Evolutionary conservation across 37 sponge, comb jelly and placozoan species (phyloP), one percentile per base, ranked within the genome.

Genomic region (Axinella damicornis): DNA sequence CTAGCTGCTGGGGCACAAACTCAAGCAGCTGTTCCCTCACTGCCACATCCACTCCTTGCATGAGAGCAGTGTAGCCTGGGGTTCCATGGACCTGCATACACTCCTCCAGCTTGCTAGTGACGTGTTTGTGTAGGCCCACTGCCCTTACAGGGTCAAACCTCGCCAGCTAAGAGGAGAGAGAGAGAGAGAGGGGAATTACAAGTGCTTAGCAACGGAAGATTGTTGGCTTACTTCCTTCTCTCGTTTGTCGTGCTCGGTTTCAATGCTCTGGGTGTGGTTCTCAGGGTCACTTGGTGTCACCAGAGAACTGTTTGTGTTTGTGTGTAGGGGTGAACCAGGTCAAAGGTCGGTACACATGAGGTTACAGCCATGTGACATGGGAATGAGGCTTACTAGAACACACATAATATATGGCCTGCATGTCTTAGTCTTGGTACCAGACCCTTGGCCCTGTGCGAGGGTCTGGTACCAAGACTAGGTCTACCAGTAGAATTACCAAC

Each of bases 91-190:
- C 53, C 20, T 30, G 40, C 58, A 73, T 27, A 82, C 91, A 82
- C 72, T 75, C 71, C 39, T 91, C 78, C 75, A 91, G 57, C 73
- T 86, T 84, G 0, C 28, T 17, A 41, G 87, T 63, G 53, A 91
- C 65, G 62, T 64, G 65, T 27, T 77, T 30, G 30, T 86, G 87
- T 25, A 91, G 77, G 32, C 71, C 18, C n/a, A 82, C 38, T 18
- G 66, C 40, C 41, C 78, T 63, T 21, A 91, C 77, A 57, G 91
- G 87, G 64, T 91, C 91, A 75, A n/a, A 85, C 31, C 18, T 41
- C 1, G 73, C 18, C 65, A 91, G 71, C 91, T 91, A 34, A 35
- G 5, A 68, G 35, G 35, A 68, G 12, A 4, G 35, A 68, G 36
- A 19, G 4, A 20, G 36, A 9, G 69, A 6, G 30, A 33, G 69